Evolutionary conservation across 1,140 invertebrate species (phyloP).

Genomic region (Bombus sylvicola): DNA sequence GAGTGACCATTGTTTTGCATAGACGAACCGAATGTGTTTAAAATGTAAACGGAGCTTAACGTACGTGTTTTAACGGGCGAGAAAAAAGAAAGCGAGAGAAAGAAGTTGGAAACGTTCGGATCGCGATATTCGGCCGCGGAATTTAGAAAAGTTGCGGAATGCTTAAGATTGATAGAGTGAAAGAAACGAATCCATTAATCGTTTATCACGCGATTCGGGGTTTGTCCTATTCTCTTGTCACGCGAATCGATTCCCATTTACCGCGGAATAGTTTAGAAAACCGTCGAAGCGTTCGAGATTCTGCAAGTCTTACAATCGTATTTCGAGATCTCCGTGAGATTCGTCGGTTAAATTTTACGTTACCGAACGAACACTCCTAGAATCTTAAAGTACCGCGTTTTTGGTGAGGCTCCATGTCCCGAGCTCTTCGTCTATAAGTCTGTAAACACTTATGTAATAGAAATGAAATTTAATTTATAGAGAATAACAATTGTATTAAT

Average conservation of each 20-base stretch:
- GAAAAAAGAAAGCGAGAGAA: not conserved
- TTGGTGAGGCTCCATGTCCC: not conserved
- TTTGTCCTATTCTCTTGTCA: conserved; percentile 50
- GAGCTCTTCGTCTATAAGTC: not conserved
- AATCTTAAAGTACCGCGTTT: not conserved
- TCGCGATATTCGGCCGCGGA: conserved; percentile 16
- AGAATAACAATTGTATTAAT: not conserved
- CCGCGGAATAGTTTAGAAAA: conserved; percentile 33
- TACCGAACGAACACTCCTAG: not conserved
- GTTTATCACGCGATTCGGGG: conserved; percentile 50
- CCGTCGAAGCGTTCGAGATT: conserved; percentile 21
- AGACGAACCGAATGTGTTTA: not conserved
- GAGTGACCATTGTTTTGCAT: not conserved
- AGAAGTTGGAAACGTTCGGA: not conserved
- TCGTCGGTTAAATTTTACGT: not conserved
- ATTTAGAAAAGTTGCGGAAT: conserved; percentile 4
- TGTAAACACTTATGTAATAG: not conserved
- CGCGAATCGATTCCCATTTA: conserved; percentile 49
- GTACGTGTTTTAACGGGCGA: not conserved
- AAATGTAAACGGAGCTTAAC: conserved; percentile 10
- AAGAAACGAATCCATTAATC: conserved; percentile 24
- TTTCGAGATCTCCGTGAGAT: conserved; percentile 6
- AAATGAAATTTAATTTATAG: not conserved
- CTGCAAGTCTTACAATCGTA: conserved; percentile 40
- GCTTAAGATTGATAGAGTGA: conserved; percentile 18